phyloP scores from a whole-genome alignment of 1,140 invertebrate genomes.

The Panagrolaimus sp. region DNA sequence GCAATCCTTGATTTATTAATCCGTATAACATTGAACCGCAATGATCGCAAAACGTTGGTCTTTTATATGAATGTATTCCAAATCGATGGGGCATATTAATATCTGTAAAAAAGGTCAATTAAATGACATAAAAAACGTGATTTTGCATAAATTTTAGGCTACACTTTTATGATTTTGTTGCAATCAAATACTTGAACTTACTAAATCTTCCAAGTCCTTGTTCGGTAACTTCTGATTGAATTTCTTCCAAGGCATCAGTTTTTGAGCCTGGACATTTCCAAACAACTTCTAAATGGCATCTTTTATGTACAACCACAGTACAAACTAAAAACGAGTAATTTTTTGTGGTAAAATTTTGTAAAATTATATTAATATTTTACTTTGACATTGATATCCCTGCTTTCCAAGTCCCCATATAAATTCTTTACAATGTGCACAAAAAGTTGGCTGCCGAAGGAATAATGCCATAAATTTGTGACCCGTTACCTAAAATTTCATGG shows the following conservation, averaged over 20 bases:
- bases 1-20: constrained; percentile 86
- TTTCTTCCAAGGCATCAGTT: constrained; percentile 63
- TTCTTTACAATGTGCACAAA: constrained; percentile 74
- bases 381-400: constrained; percentile 99
- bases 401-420: constrained; percentile 98
- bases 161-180: neutral
- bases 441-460: constrained; percentile 93
- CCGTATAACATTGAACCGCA: constrained; percentile 91
- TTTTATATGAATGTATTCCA: constrained; percentile 84
- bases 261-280: constrained; percentile 89
- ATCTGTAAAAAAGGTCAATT: constrained; percentile 82
- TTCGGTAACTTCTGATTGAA: constrained; percentile 80
- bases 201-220: constrained; percentile 66
- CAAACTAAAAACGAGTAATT: constrained; percentile 69
- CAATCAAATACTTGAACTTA: constrained; percentile 5
- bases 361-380: no score
- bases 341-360: constrained; percentile 14
- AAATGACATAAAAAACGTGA: neutral
- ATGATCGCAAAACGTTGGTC: constrained; percentile 94
- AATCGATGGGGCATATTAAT: constrained; percentile 93
- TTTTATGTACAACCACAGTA: constrained; percentile 91
- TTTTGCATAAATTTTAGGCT: neutral
- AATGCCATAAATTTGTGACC: constrained; percentile 99
- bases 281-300: constrained; percentile 87
- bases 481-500: constrained; percentile 71